phyloP scores from a whole-genome alignment of 2,888 invertebrate genomes.

The Stenodera caucasica region DNA sequence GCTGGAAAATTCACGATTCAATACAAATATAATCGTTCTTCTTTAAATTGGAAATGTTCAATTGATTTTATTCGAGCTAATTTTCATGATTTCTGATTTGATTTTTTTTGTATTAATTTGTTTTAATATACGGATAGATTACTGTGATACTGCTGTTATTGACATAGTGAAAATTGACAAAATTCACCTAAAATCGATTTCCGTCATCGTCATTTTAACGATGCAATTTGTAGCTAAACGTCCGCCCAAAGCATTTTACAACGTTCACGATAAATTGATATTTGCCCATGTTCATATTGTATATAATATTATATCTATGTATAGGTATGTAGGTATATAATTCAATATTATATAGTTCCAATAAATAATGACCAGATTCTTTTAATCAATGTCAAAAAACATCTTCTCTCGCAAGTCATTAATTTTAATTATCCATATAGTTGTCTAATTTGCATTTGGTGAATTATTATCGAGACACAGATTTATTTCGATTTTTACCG shows the following conservation, averaged over 20 bases:
- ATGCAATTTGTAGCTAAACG: conserved; percentile 34
- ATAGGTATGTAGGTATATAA: conserved; percentile 15
- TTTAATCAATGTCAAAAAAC: too few species aligned
- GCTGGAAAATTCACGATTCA: too few species aligned
- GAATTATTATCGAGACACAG: too few species aligned
- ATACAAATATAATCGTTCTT: too few species aligned
- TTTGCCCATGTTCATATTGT: conserved; percentile 13
- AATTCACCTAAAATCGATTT: conserved; percentile 22
- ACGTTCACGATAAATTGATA: conserved; percentile 16
- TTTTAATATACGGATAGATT: background rate
- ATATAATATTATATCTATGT: too few species aligned
- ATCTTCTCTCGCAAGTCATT: too few species aligned
- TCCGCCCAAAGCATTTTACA: conserved; percentile 15
- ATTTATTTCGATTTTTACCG: background rate
- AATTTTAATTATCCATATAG: too few species aligned
- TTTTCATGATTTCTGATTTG: background rate
- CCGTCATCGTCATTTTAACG: conserved; percentile 30
- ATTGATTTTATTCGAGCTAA: background rate
- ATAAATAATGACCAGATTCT: too few species aligned
- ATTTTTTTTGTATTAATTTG: background rate
- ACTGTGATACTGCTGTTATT: background rate
- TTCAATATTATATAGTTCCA: background rate
- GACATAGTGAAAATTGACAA: conserved; percentile 1
- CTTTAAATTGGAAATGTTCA: background rate
- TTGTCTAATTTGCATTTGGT: too few species aligned